Base-by-base conservation (phyloP, 2,888 invertebrate species). In the Trachelus tabidus region DNA sequence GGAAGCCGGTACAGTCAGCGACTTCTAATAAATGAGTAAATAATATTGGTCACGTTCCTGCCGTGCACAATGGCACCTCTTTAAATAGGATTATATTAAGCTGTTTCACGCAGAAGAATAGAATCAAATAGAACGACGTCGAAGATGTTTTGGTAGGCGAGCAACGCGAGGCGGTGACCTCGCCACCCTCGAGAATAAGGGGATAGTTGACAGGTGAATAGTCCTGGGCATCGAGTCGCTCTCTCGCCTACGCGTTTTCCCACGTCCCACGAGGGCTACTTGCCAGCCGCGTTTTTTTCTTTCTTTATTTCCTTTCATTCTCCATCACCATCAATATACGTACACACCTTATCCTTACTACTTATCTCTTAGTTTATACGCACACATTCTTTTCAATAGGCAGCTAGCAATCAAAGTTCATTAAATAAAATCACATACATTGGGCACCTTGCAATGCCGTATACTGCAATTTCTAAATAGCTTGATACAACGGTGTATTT, bases 31-130 rank as follows among this genome's bases (percentile, higher is more conserved):
- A 91, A 90, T 87, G 90, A 89, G 91, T 89, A 91, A 91, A 91
- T 91, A 90, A 91, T 90, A 90, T 91, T 86, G 86, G 90, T 91
- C 90, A 91, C 91, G 91, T 91, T 89, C 86, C 85, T 80, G 79
- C 83, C 73, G 82, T 79, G 76, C 81, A 87, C 86, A 87, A 87
- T 87, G 81, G 84, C 79, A 82, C 85, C 87, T 86, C 87, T 87
- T 90, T 86, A 90, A 91, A 91, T 90, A 88, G 91, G 91, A 91
- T 91, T 91, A 91, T 91, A 91, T 90, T 91, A 90, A 91, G 91
- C 91, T 90, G 89, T 91, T 90, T 89, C 89, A 87, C 86, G 83
- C 79, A 85, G 86, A 87, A 89, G 89, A 90, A 90, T 90, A 85
- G 89, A 90, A 90, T 90, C 90, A 90, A 91, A 90, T 89, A 88